A percentile compares a stretch with the other conserved stretches of the same genome.
These are phyloP conservation scores for Aethina tumida DNA, from an alignment of 1,140 invertebrate species.

Conservation along the genomic window DNA sequence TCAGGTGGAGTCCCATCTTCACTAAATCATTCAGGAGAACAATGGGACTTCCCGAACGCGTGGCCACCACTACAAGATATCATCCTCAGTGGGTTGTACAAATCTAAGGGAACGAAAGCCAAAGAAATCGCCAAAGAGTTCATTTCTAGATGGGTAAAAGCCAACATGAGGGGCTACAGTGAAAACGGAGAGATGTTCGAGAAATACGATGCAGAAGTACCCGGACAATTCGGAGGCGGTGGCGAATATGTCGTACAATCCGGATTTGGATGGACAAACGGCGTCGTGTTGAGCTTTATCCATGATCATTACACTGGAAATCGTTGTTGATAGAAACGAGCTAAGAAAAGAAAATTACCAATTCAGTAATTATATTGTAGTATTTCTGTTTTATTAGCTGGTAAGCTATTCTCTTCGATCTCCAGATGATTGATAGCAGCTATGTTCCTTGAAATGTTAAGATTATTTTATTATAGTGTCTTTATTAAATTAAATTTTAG, in stretches of 20 bases:
- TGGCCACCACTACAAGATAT: slow-evolving; percentile 82
- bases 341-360: too few species aligned
- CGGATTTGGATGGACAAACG: slow-evolving; percentile 94
- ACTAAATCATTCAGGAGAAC: slow-evolving; percentile 59
- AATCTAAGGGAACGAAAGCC: slow-evolving; percentile 46
- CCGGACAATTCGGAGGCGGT: slow-evolving; percentile 68
- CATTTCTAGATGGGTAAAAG: slow-evolving; percentile 60
- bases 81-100: slow-evolving; percentile 51
- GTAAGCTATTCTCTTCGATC: too few species aligned
- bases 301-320: slow-evolving; percentile 12
- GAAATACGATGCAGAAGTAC: slow-evolving; percentile 69
- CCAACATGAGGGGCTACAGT: slow-evolving; percentile 54
- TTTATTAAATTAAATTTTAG: too few species aligned
- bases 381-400: too few species aligned
- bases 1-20: slow-evolving; percentile 69
- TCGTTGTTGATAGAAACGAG: too few species aligned
- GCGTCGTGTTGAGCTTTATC: slow-evolving; percentile 43
- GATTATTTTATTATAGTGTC: too few species aligned
- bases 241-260: slow-evolving; percentile 83
- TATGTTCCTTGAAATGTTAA: too few species aligned
- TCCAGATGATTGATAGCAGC: too few species aligned
- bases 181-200: slow-evolving; percentile 63
- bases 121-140: slow-evolving; percentile 55
- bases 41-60: slow-evolving; percentile 86
- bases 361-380: too few species aligned